These are phyloP conservation scores for Erpornis zantholeuca DNA, from an alignment of 2,113 vertebrate species.

Conservation along the genomic window DNA sequence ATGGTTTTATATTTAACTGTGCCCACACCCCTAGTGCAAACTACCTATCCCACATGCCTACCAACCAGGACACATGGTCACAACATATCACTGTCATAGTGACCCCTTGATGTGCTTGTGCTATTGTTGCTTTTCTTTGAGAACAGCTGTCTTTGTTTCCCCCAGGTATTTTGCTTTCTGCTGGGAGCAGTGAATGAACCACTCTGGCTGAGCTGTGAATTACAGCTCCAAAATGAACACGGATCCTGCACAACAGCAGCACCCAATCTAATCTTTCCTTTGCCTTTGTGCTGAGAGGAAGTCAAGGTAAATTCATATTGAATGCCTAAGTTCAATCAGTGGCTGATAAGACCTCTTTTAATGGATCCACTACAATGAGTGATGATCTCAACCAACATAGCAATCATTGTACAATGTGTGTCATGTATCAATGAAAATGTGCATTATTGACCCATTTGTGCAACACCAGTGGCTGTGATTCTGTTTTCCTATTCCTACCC, in stretches of 20 bases:
- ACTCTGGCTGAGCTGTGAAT: not conserved
- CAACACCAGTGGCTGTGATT: not conserved
- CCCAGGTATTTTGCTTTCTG: not conserved
- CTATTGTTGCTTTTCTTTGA: not conserved
- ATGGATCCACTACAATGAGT: not conserved
- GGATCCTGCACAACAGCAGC: not conserved
- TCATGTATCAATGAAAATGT: not conserved
- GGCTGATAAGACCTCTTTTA: not conserved
- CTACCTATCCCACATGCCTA: not conserved
- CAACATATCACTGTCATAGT: not conserved
- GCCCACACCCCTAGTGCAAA: not conserved
- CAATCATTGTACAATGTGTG: not conserved
- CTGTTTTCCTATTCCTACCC: not conserved
- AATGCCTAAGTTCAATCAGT: not conserved
- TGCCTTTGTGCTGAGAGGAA: not conserved
- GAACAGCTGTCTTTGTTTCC: not conserved
- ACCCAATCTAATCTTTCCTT: not conserved
- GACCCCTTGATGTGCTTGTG: not conserved
- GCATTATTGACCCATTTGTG: not conserved
- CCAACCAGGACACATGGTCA: not conserved
- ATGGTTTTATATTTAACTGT: not conserved
- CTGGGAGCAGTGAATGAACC: not conserved
- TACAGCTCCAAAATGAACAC: not conserved
- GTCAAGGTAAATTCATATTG: not conserved
- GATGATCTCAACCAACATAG: not conserved